Evolutionary conservation across 2,888 invertebrate species (phyloP).

Genomic region (Diloba caeruleocephala): DNA sequence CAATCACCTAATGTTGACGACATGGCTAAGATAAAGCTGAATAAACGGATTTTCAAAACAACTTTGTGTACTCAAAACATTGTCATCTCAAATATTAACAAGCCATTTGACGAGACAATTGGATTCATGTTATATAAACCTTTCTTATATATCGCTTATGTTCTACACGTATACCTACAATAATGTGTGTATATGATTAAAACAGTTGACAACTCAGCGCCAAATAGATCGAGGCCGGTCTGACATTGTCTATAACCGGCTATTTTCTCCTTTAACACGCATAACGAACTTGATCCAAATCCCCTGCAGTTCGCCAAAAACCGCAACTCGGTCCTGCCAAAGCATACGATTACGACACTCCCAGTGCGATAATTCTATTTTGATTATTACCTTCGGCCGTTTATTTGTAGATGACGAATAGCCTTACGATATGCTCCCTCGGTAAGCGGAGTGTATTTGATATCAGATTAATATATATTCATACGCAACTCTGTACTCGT

Average conservation of each 20-base stretch:
- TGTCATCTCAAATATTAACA: slow-evolving; percentile 24
- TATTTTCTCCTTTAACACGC: slow-evolving; percentile 52
- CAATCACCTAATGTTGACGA: slow-evolving; percentile 38
- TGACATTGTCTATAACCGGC: slow-evolving; percentile 47
- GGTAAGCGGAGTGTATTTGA: slow-evolving; percentile 57
- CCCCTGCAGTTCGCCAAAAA: slow-evolving; percentile 70
- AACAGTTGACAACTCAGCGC: slow-evolving; percentile 40
- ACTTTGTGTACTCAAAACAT: slow-evolving; percentile 38
- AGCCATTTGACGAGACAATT: slow-evolving; percentile 26
- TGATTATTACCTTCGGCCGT: slow-evolving; percentile 87
- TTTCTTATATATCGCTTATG: slow-evolving; percentile 2
- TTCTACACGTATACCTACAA: slow-evolving; percentile 1
- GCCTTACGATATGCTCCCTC: slow-evolving; percentile 72
- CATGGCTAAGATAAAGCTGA: slow-evolving; percentile 32
- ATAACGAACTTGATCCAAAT: slow-evolving; percentile 65
- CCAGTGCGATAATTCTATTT: slow-evolving; percentile 86
- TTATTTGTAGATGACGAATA: slow-evolving; percentile 87
- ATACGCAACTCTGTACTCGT: slow-evolving; percentile 67
- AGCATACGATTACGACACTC: slow-evolving; percentile 82
- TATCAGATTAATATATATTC: slow-evolving; percentile 61
- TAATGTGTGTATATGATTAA: slow-evolving; percentile 6
- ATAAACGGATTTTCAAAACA: slow-evolving; percentile 36
- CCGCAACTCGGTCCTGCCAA: slow-evolving; percentile 75
- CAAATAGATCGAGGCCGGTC: slow-evolving; percentile 46
- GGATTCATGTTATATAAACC: slow-evolving; percentile 26